Base-by-base conservation (phyloP, 2,888 invertebrate species). In the Hirtodrosophila histrioides region DNA sequence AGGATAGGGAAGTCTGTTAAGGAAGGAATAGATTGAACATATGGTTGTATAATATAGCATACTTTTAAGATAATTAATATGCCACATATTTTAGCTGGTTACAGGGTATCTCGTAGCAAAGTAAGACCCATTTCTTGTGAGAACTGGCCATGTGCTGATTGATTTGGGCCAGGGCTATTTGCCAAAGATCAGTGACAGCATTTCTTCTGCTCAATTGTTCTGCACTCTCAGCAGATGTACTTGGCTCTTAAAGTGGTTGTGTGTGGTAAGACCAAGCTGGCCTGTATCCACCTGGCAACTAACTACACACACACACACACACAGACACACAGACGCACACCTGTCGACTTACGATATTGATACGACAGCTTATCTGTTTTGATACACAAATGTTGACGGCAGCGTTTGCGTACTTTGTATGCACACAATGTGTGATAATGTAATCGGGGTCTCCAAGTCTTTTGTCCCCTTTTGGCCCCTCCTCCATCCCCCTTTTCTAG, bases 111-210 rank as follows among this genome's bases (percentile, higher is more conserved):
- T 17, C 6, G 5, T 9, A 2, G 45, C 17, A 0, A 9, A 5
- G 10, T 8, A 3, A 12, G 4, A 29, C n/a, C 31, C 11, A 37
- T n/a, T 9, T 35, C 3, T 53, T 12, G 7, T 9, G 5, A 12
- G 6, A 11, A 46, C 69, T 72, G 49, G 67, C 56, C 45, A 75
- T 27, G 74, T 39, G 44, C 35, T 17, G 51, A 29, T 24, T 44
- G 55, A 78, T 54, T 55, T 43, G 12, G 56, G 65, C 56, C 69
- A 74, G 51, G 69, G 74, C 48, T 65, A 9, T 41, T 33, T 74
- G 74, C 35, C 61, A 69, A 55, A 65, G 57, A 58, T 64, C 64
- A 41, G 37, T n/a, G 65, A 65, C 40, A 69, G 29, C 48, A 40
- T 27, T 53, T 41, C 37, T 45, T 37, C 5, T 7, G 1, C 17